Evolutionary conservation across 2,113 vertebrate genomes (phyloP), one percentile per base, ranked within the genome.

Genomic region (Piaya cayana): DNA sequence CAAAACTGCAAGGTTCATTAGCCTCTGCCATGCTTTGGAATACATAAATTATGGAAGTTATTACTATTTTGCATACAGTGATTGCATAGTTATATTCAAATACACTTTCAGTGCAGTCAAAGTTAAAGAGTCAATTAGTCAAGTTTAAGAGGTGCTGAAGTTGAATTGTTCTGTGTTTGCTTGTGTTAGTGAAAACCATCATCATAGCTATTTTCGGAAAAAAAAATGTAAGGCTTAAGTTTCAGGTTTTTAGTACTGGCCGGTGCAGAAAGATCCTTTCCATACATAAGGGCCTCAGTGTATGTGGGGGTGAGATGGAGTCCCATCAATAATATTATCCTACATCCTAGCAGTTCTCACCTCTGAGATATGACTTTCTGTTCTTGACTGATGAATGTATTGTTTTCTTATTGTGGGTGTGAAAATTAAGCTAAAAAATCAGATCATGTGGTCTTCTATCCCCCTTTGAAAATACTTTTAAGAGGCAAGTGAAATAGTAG

Each of bases 1-100:
- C 92, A 84, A 64, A 78, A 39, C 82, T 88, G 55, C 75, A 88
- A 91, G 89, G 58, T 95, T 97, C 96, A 92, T 97, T 96, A 96
- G 64, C 62, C 68, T 85, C 64, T 11, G 14, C 90, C 94, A 86
- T 82, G 53, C 74, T 94, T 68, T 79, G 36, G 45, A 96, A 95
- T 89, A 37, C 76, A 87, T 82, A 79, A 96, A 90, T 91, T 82
- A 85, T 14, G 8, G 67, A 89, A 75, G n/a, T 90, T 95, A 95
- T 94, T 94, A 85, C 81, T 90, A 52, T 88, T 91, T 92, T 96
- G 70, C 87, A 90, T 92, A 76, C 64, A 82, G 64, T 95, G 89
- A 72, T 94, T 92, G 64, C 78, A 83, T n/a, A 94, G 79, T 91
- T 94, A 80, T 82, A 91, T 80, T 92, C 81, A 96, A 96, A 92